Conservation (phyloP, 1,140 invertebrate genomes). For the Diorhabda carinulata region DNA sequence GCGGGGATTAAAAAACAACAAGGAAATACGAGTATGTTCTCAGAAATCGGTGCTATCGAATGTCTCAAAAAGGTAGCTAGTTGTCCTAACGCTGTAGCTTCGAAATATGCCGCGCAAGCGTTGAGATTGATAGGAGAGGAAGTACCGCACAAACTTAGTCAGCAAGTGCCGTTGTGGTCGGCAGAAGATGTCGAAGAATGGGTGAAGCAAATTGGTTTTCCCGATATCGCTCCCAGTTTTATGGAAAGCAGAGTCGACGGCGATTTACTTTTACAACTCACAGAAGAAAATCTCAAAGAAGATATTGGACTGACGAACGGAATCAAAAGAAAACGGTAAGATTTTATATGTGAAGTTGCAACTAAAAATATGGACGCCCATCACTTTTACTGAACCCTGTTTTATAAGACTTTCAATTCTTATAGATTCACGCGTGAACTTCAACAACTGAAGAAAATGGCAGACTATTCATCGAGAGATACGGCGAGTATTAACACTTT, state of each 20-base stretch:
- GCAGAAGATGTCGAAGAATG: constrained; percentile 94
- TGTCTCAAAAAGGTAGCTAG: constrained; percentile 94
- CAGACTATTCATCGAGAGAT: constrained; percentile 95
- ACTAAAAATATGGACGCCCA: no score
- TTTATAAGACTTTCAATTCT: constrained; percentile 7
- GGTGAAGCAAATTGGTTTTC: constrained; percentile 97
- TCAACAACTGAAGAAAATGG: constrained; percentile 91
- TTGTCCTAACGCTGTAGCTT: constrained; percentile 95
- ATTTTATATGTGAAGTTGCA: not conserved
- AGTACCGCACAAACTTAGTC: constrained; percentile 94
- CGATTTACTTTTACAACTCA: constrained; percentile 91
- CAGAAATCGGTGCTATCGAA: constrained; percentile 92
- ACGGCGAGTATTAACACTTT: constrained; percentile 88
- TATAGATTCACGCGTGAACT: constrained; percentile 90
- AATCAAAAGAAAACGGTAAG: constrained; percentile 79
- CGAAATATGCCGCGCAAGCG: constrained; percentile 95
- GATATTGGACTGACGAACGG: constrained; percentile 94
- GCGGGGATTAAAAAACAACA: constrained; percentile 96
- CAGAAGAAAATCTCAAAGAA: constrained; percentile 84
- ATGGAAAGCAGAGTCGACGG: constrained; percentile 92
- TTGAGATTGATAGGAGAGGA: constrained; percentile 93
- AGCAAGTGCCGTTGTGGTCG: constrained; percentile 97
- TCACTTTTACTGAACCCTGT: no score
- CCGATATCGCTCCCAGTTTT: constrained; percentile 78
- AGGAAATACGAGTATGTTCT: constrained; percentile 90